Conservation (phyloP, 1,140 invertebrate genomes). For the Arion vulgaris region DNA sequence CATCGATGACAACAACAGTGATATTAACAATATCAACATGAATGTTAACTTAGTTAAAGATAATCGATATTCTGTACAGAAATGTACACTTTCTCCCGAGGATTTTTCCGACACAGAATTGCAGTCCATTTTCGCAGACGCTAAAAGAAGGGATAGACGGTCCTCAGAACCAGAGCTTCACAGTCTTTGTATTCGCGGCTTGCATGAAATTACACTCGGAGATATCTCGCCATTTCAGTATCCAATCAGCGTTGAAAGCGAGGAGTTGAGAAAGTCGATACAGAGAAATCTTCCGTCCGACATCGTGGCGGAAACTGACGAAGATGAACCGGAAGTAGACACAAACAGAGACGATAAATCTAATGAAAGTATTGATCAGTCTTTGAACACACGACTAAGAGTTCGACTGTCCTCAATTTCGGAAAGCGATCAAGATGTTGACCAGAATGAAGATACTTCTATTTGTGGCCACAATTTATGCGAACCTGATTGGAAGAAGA, state of each 20-base stretch:
- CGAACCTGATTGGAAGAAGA: background rate
- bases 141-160: background rate
- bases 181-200: background rate
- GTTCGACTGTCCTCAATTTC: background rate
- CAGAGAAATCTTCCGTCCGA: conserved; percentile 16
- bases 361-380: background rate
- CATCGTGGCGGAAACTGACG: conserved; percentile 24
- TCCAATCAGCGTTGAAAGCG: background rate
- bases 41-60: background rate
- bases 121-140: conserved; percentile 3
- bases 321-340: background rate
- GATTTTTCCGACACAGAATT: background rate
- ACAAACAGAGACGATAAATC: background rate
- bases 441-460: background rate
- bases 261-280: conserved; percentile 13
- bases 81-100: background rate
- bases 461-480: background rate
- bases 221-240: background rate
- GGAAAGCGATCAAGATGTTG: background rate
- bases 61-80: no score
- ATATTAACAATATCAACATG: no score
- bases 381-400: background rate
- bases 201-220: background rate
- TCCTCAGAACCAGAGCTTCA: conserved; percentile 4
- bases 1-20: background rate